Base-by-base conservation (phyloP, 64 coral and sea anemone genomes). In the Porites lutea region DNA sequence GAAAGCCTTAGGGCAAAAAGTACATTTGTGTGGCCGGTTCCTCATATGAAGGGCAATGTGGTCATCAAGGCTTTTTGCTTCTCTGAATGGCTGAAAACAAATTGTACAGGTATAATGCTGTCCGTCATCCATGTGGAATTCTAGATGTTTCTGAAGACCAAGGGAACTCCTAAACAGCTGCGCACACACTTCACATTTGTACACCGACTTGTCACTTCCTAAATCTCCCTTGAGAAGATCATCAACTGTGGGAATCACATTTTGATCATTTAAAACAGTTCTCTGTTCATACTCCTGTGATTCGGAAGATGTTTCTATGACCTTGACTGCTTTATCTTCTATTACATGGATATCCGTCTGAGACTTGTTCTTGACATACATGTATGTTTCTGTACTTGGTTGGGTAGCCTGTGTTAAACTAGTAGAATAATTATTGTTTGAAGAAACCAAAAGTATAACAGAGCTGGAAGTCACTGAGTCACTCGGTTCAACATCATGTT, bases 1-100 rank as follows among this genome's bases (percentile, higher is more conserved):
- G 62, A 99, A 99, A 8, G 97, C 97, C 20, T 99, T 99, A 18
- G 94, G 97, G 68, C 97, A 99, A 86, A 93, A 93, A 27, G 78
- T 60, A 74, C 97, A 99, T 74, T 99, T 99, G 58, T 99, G 97
- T 19, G 97, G 97, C 52, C 97, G 73, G 23, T 99, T 99, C 20
- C 86, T 91, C 91, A 87, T 94, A 71, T 96, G 97, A 19, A 79
- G 93, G 21, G 83, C 65, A 44, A 91, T 78, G 46, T 99, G 97
- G n/a, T 88, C 92, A 10, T 99, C 90, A 18, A 99, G 90, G 37
- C 82, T 74, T 16, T 70, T 78, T 16, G 79, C 23, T 59, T 94
- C 74, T 22, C 76, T 71, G 78, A 99, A 96, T 69, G 73, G 89
- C 72, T 93, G 85, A 76, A 99, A 99, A 68, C 97, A 99, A 15